Conservation (phyloP, 2,797 vertebrate genomes). For the Valencia hispanica region DNA sequence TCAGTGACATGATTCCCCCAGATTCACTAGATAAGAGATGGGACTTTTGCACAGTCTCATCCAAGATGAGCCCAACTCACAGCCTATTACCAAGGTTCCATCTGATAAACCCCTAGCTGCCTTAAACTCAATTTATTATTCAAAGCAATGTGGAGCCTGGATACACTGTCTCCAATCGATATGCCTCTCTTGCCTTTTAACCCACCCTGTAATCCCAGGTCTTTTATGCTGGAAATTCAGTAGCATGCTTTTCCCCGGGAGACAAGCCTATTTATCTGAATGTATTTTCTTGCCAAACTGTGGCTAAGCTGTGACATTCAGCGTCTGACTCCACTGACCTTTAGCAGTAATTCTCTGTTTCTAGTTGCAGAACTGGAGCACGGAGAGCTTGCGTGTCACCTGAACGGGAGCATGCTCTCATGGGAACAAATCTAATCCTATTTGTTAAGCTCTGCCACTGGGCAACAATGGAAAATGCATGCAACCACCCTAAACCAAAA, state of each 20-base stretch:
- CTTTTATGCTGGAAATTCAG: slow-evolving; percentile 71
- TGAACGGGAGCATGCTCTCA: slow-evolving; percentile 68
- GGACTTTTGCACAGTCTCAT: slow-evolving; percentile 66
- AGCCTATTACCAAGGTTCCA: slow-evolving; percentile 54
- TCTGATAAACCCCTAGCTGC: slow-evolving; percentile 58
- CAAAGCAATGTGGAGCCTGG: slow-evolving; percentile 60
- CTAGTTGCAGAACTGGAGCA: slow-evolving; percentile 59
- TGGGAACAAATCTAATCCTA: slow-evolving; percentile 75
- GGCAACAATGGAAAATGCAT: slow-evolving; percentile 69
- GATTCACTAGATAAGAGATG: slow-evolving; percentile 55
- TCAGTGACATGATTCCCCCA: slow-evolving; percentile 63
- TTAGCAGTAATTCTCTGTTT: slow-evolving; percentile 77
- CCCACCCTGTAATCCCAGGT: slow-evolving; percentile 69
- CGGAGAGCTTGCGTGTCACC: slow-evolving; percentile 56
- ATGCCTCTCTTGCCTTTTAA: slow-evolving; percentile 72
- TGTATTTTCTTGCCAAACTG: slow-evolving; percentile 70
- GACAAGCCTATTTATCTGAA: slow-evolving; percentile 76
- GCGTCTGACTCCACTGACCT: slow-evolving; percentile 78
- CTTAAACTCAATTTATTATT: slow-evolving; percentile 74
- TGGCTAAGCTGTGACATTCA: slow-evolving; percentile 80
- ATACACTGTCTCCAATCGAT: slow-evolving; percentile 80
- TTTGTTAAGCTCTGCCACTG: slow-evolving; percentile 75
- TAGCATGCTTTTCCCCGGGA: slow-evolving; percentile 59
- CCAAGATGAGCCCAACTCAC: slow-evolving; percentile 59
- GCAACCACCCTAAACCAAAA: slow-evolving; percentile 59